Evolutionary conservation across 2,888 invertebrate genomes (phyloP), one percentile per base, ranked within the genome.

Genomic region (Standfussiana lucernea): DNA sequence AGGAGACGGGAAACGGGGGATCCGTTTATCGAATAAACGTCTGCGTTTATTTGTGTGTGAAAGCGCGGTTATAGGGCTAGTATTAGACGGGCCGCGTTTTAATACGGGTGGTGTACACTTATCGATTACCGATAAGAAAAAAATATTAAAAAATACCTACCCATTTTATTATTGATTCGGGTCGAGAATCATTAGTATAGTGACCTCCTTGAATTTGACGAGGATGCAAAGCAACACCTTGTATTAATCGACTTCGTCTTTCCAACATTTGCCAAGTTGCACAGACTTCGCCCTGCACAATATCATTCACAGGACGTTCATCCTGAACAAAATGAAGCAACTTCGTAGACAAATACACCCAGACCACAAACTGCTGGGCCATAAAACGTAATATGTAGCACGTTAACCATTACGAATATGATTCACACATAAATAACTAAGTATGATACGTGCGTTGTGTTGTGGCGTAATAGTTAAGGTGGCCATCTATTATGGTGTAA

Each of bases 381-480:
- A 72, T 78, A 78, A 83, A 86, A 83, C 66, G 72, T 75, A 75
- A 86, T 72, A 70, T 75, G 82, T 80, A 87, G 79, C 69, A 67
- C 47, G 53, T n/a, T 47, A 56, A 47, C 68, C 70, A 80, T 84
- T 84, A 84, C 47, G 77, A 67, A 75, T 84, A 80, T 76, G 73
- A 69, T 77, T 84, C 79, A 84, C 80, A 80, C 80, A 75, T 86
- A 84, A 87, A 82, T 87, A 87, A 87, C 84, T 82, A 45, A 35
- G 37, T 75, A 66, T 37, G 1, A 76, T 75, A 86, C 76, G 79
- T 76, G 76, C 15, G 75, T 42, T 28, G 67, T 56, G 42, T 47
- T 66, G 65, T 74, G 68, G 71, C n/a, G 85, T 81, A 67, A 78
- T 70, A 28, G 24, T 80, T n/a, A 84, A 64, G 79, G 79, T 80